Evolutionary conservation across 2,113 vertebrate genomes (phyloP).

Genomic region (Chionodraco myersi): DNA sequence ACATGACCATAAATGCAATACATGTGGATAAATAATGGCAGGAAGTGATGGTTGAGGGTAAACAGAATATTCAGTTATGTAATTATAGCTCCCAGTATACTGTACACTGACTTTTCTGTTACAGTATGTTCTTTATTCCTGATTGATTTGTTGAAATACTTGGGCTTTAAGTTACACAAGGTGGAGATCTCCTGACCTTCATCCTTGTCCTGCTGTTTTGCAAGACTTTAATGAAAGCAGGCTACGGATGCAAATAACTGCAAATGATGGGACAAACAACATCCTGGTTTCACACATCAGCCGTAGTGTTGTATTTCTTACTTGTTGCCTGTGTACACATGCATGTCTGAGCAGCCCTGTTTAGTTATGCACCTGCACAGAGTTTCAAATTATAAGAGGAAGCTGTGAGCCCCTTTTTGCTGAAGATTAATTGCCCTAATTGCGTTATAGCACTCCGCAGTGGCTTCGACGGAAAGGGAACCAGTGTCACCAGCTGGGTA

Average conservation of each 20-base stretch:
- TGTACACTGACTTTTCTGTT: too few species aligned
- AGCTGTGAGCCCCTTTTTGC: constrained; percentile 72
- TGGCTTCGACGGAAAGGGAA: constrained; percentile 71
- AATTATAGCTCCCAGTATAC: too few species aligned
- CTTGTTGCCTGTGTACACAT: background rate
- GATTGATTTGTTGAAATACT: too few species aligned
- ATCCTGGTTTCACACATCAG: constrained; percentile 11
- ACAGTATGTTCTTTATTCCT: too few species aligned
- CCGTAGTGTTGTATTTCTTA: background rate
- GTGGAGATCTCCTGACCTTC: too few species aligned
- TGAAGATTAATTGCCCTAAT: constrained; percentile 86
- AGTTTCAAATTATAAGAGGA: constrained; percentile 65
- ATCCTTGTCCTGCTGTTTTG: background rate
- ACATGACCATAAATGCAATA: too few species aligned
- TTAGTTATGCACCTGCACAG: constrained; percentile 58
- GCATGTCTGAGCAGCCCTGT: constrained; percentile 27
- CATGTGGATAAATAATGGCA: too few species aligned
- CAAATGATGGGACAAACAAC: constrained; percentile 9
- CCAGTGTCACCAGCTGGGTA: constrained; percentile 78
- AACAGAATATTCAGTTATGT: too few species aligned
- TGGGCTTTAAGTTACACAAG: too few species aligned
- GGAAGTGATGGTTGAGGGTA: too few species aligned
- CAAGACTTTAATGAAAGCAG: constrained; percentile 16
- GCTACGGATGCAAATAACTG: constrained; percentile 3
- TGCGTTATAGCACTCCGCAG: constrained; percentile 77